Percentiles rank a stretch among this genome's conserved stretches.
These are phyloP conservation scores for Pachyramphus minor DNA, from an alignment of 2,113 vertebrate species.

Conservation along the genomic window DNA sequence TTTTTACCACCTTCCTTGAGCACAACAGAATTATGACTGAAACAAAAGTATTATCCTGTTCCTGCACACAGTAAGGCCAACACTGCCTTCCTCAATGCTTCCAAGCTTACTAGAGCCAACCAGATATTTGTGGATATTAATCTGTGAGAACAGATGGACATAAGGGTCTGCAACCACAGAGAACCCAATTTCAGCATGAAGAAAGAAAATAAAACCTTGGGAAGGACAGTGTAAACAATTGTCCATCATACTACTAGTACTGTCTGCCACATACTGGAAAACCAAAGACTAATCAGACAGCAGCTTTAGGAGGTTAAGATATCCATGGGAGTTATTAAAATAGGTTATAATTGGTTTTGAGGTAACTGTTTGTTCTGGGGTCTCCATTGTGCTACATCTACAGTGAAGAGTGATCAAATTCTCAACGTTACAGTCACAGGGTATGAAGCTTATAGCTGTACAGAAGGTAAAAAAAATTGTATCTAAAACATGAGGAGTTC, in stretches of 20 bases:
- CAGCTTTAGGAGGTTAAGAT: not conserved
- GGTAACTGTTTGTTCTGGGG: not conserved
- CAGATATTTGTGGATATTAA: not conserved
- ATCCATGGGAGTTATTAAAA: not conserved
- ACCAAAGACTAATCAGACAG: not conserved
- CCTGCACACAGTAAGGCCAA: not conserved
- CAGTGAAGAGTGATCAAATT: not conserved
- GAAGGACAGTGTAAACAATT: not conserved
- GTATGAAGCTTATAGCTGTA: not conserved
- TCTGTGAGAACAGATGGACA: not conserved
- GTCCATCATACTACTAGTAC: not conserved
- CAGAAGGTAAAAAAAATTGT: not conserved
- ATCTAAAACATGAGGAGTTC: not conserved
- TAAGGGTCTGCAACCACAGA: not conserved
- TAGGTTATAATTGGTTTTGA: not conserved
- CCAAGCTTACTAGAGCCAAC: not conserved
- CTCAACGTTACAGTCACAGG: not conserved
- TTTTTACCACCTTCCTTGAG: not conserved
- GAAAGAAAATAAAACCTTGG: not conserved
- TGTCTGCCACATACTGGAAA: not conserved
- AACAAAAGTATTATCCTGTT: not conserved
- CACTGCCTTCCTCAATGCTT: not conserved
- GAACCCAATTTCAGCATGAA: not conserved
- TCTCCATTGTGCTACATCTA: not conserved
- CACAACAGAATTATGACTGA: not conserved